phyloP scores from a whole-genome alignment of 2,797 vertebrate genomes.

The Huso huso region DNA sequence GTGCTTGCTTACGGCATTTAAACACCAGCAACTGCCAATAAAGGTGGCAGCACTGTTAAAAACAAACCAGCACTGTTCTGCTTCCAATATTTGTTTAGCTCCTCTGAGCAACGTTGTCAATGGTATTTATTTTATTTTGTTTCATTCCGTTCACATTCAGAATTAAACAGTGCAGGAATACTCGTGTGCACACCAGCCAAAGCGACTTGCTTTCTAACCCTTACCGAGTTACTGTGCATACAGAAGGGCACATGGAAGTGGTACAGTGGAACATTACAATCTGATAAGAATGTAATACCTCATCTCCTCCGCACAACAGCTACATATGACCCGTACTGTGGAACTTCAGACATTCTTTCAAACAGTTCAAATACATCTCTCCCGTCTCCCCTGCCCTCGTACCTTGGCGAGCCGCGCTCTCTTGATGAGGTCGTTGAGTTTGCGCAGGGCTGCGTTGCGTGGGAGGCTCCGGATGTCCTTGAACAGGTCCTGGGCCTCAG shows the following conservation, averaged over 20 bases:
- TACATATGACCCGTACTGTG: not conserved
- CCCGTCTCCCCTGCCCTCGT: constrained; percentile 19
- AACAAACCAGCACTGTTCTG: too few species aligned
- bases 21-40: too few species aligned
- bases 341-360: not conserved
- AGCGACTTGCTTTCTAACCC: too few species aligned
- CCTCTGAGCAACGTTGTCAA: too few species aligned
- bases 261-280: too few species aligned
- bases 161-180: too few species aligned
- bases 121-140: too few species aligned
- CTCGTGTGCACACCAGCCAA: too few species aligned
- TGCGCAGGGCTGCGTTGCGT: constrained; percentile 85
- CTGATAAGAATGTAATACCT: not conserved
- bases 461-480: constrained; percentile 88
- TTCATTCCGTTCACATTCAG: too few species aligned
- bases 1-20: not conserved
- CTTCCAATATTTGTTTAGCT: too few species aligned
- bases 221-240: too few species aligned
- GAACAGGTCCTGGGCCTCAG: constrained; percentile 89
- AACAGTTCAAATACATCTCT: not conserved
- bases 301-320: not conserved
- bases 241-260: too few species aligned
- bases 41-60: not conserved
- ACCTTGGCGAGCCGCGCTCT: constrained; percentile 92
- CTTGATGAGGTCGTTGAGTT: constrained; percentile 96